Evolutionary conservation across 1,140 invertebrate genomes (phyloP).

Genomic region (Formica selysi): DNA sequence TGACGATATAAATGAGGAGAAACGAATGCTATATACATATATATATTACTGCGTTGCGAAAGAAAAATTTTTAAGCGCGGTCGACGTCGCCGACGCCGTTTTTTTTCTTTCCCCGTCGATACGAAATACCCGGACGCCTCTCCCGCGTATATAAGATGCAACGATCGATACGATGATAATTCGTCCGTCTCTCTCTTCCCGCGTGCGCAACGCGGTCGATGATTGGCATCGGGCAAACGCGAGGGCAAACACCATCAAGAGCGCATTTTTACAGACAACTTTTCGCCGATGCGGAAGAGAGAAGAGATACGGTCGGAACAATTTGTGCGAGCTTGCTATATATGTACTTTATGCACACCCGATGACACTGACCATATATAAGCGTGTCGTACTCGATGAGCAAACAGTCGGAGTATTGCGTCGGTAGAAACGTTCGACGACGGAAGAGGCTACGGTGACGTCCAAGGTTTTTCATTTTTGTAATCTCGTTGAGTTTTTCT

Average conservation of each 20-base stretch:
- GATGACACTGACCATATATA: slow-evolving; percentile 10
- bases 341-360: background rate
- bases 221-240: background rate
- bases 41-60: slow-evolving; percentile 78
- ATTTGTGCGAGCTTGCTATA: slow-evolving; percentile 23
- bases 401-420: slow-evolving; percentile 4
- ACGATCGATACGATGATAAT: slow-evolving; percentile 13
- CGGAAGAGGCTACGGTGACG: slow-evolving; percentile 64
- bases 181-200: background rate
- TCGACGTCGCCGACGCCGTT: slow-evolving; percentile 29
- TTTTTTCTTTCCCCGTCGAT: slow-evolving; percentile 21
- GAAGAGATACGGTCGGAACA: slow-evolving; percentile 30
- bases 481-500: slow-evolving; percentile 84
- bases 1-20: slow-evolving; percentile 46
- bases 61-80: slow-evolving; percentile 32
- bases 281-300: slow-evolving; percentile 43
- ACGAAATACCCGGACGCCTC: background rate
- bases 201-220: background rate
- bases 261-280: slow-evolving; percentile 57
- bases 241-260: slow-evolving; percentile 20
- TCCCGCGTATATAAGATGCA: background rate
- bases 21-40: slow-evolving; percentile 64
- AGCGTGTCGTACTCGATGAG: slow-evolving; percentile 3
- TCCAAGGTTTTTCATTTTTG: slow-evolving; percentile 80
- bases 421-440: slow-evolving; percentile 32